Conservation (phyloP, 2,797 vertebrate species). For the Heterohyrax brucei region DNA sequence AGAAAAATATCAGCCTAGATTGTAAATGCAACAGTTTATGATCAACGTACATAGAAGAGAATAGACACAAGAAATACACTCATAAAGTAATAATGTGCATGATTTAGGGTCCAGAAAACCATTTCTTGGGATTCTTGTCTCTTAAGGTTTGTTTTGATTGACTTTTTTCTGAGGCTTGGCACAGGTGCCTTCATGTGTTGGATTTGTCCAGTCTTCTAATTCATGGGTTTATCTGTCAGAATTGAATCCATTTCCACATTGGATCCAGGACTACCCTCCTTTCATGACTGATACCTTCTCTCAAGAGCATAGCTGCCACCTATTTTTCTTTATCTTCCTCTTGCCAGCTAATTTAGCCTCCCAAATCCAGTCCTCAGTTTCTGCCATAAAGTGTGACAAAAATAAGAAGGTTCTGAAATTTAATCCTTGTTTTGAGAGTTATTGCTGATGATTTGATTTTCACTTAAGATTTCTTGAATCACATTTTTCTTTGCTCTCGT, state of each 20-base stretch:
- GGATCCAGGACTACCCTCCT: not conserved
- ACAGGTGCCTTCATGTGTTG: not conserved
- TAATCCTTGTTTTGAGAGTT: not conserved
- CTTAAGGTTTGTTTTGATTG: slow-evolving; percentile 25
- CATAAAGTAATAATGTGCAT: not conserved
- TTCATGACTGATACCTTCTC: not conserved
- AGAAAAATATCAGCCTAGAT: not conserved
- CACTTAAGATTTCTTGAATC: not conserved
- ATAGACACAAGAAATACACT: not conserved
- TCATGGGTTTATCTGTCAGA: not conserved
- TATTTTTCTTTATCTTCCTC: not conserved
- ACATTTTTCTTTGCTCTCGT: not conserved
- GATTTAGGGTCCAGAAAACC: not conserved
- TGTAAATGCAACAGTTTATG: not conserved
- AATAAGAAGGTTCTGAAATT: not conserved
- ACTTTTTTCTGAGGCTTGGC: slow-evolving; percentile 8
- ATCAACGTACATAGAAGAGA: not conserved
- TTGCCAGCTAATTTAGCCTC: not conserved
- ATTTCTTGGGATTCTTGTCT: not conserved
- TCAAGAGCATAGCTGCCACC: not conserved
- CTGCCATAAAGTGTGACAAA: not conserved
- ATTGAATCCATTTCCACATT: not conserved
- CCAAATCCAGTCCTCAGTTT: not conserved
- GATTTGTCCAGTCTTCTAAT: not conserved
- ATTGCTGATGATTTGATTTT: slow-evolving; percentile 20